phyloP scores from a whole-genome alignment of 2,797 vertebrate species.

The Cephalopachus bancanus region DNA sequence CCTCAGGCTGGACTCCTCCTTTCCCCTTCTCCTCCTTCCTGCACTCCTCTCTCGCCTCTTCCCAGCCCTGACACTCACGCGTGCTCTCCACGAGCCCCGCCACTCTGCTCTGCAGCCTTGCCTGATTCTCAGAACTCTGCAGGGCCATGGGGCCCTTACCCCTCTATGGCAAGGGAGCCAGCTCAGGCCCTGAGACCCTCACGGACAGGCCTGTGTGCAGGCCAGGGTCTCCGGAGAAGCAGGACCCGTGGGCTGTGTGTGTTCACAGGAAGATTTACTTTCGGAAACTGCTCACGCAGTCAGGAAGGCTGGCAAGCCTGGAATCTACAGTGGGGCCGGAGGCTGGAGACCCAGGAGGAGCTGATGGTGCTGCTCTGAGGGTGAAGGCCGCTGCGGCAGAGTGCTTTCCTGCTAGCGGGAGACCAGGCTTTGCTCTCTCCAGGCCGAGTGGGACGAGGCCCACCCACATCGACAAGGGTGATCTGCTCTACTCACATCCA shows the following conservation, averaged over 20 bases:
- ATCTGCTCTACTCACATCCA: not conserved
- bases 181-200: too few relatives aligned
- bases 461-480: not conserved
- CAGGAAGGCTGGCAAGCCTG: not conserved
- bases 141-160: fast-evolving
- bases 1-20: not conserved
- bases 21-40: not conserved
- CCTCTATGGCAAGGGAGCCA: not conserved
- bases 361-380: fast-evolving
- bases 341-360: not conserved
- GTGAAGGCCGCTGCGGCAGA: not conserved
- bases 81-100: too few relatives aligned
- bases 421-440: not conserved
- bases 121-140: not conserved
- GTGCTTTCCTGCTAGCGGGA: too few relatives aligned
- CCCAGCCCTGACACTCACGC: not conserved
- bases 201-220: not conserved
- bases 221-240: not conserved
- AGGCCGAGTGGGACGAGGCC: not conserved
- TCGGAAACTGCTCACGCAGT: not conserved
- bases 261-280: not conserved
- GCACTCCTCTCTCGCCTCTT: not conserved
- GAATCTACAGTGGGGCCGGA: not conserved
- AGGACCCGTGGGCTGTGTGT: not conserved
- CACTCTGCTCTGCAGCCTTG: not conserved